Evolutionary conservation across 2,113 vertebrate genomes (phyloP), one percentile per base, ranked within the genome.

Genomic region (Steatornis caripensis): DNA sequence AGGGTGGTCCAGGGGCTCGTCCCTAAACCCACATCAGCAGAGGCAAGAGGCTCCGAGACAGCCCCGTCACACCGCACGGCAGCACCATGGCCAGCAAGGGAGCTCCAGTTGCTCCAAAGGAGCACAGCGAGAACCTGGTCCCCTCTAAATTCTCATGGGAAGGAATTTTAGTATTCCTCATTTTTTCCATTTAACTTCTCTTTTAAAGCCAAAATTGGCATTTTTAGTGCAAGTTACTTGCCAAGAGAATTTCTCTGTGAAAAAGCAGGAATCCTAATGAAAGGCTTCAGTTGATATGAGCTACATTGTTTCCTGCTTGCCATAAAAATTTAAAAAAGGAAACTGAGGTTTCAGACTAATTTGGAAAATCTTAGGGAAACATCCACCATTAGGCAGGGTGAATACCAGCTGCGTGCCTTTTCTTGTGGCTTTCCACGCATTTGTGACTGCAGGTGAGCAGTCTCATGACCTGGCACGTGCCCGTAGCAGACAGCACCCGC

Each of bases 21-120:
- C 41, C 57, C 45, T 23, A 41, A 83, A 32, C 6, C 57, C 3
- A 1, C 12, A 39, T 36, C 27, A 68, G 77, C 37, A 72, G 61
- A 41, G 10, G 10, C 22, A 54, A 23, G 49, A 60, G 36, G 27
- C 8, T 34, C 27, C 7, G 32, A 39, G 51, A 55, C 23, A 46
- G n/a, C 23, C 51, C 55, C 4, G 0, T 17, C 30, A 32, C 7
- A 0, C 12, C 14, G 41, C 48, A 51, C 2, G 0, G 43, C 55
- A 64, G 45, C n/a, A 30, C 37, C 2, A 0, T 2, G n/a, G 37
- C 49, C 61, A 43, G 27, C 12, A 54, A 55, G 27, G 54, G 51
- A 49, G 20, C 11, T 66, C 76, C 6, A 5, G 16, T 23, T 53
- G 39, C 18, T 29, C 29, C 4, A 1, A 41, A 49, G 27, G 17